These are phyloP conservation scores for Panthera uncia DNA, from an alignment of 2,113 vertebrate genomes.

Conservation along the genomic window DNA sequence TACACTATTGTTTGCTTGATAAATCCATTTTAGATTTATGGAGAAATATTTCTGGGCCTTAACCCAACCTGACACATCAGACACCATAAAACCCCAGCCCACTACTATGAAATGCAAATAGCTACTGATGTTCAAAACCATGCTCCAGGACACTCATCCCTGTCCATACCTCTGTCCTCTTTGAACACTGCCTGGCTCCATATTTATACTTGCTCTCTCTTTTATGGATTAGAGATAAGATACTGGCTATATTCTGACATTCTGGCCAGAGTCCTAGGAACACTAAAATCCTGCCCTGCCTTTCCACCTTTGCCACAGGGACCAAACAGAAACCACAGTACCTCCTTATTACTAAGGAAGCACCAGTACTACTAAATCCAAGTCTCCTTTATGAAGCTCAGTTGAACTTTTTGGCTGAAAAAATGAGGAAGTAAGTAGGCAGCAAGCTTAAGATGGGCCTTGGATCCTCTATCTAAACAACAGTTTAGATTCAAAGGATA, in stretches of 20 bases:
- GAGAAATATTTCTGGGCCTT: neutral
- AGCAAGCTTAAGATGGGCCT: neutral
- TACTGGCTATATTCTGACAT: neutral
- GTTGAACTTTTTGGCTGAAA: neutral
- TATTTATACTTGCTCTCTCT: neutral
- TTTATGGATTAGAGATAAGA: neutral
- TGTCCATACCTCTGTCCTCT: neutral
- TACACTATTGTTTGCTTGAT: neutral
- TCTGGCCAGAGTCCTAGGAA: neutral
- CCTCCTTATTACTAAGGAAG: neutral
- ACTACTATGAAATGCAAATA: neutral
- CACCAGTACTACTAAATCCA: neutral
- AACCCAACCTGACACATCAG: neutral
- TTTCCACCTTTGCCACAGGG: neutral
- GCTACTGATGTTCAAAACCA: neutral
- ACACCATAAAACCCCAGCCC: neutral
- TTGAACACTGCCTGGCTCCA: neutral
- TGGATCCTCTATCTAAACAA: neutral
- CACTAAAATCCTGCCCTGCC: neutral
- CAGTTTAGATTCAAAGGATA: neutral
- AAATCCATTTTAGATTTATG: neutral
- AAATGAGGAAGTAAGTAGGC: neutral
- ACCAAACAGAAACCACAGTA: neutral
- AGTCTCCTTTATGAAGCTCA: neutral
- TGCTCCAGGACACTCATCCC: neutral